These are phyloP conservation scores for Dunckerocampus dactyliophorus DNA, from an alignment of 2,113 vertebrate genomes.

Conservation along the genomic window DNA sequence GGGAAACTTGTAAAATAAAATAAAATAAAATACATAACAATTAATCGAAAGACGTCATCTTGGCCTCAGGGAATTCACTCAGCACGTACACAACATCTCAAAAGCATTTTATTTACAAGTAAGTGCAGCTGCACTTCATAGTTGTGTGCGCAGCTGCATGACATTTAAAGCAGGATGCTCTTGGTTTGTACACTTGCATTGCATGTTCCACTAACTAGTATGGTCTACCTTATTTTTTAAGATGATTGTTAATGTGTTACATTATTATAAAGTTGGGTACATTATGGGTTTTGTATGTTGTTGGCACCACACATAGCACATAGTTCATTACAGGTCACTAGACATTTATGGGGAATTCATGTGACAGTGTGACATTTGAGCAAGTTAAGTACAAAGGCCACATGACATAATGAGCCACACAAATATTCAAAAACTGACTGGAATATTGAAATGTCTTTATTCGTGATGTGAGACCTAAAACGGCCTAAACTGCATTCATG, in stretches of 20 bases:
- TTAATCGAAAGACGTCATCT: not conserved
- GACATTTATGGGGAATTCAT: constrained; percentile 24
- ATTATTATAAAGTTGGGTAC: no score
- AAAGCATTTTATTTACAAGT: not conserved
- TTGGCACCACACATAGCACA: not conserved
- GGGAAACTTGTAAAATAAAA: not conserved
- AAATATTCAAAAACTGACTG: constrained; percentile 3
- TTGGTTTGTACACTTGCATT: not conserved
- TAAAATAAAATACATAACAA: not conserved
- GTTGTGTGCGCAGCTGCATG: constrained; percentile 6
- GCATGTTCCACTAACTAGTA: not conserved
- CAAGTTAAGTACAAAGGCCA: constrained; percentile 33
- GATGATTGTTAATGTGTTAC: not conserved
- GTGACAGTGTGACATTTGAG: constrained; percentile 28
- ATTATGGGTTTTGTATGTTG: no score
- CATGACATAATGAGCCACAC: constrained; percentile 25
- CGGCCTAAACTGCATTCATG: constrained; percentile 5
- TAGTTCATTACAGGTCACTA: constrained; percentile 14
- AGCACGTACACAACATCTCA: not conserved
- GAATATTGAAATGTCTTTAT: constrained; percentile 1
- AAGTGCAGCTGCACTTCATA: not conserved
- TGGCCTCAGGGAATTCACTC: not conserved
- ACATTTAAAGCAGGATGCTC: constrained; percentile 8
- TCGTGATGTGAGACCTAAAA: constrained; percentile 8
- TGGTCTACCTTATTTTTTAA: not conserved